Evolutionary conservation across 2,888 invertebrate genomes (phyloP).

Genomic region (Trichopoda pennipes): DNA sequence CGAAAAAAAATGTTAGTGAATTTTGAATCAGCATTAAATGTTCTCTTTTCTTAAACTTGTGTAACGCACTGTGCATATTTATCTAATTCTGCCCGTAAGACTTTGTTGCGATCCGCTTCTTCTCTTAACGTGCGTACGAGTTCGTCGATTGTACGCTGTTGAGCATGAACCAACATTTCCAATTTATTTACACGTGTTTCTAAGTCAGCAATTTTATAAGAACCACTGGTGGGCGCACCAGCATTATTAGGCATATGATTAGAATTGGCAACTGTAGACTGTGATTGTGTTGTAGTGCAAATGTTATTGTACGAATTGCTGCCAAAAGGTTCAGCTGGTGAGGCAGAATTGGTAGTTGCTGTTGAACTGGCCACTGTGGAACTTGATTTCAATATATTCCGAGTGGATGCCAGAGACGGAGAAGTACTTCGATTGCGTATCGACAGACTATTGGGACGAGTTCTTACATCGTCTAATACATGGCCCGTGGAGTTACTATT

Average conservation of each 20-base stretch:
- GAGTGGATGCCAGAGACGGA: constrained; percentile 73
- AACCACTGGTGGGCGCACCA: constrained; percentile 30
- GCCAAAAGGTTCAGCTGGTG: constrained; percentile 66
- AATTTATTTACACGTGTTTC: constrained; percentile 79
- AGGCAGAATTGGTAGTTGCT: constrained; percentile 68
- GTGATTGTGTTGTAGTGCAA: constrained; percentile 23
- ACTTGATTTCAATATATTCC: constrained; percentile 64
- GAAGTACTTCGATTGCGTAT: constrained; percentile 79
- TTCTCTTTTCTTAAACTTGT: constrained; percentile 83
- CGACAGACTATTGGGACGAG: constrained; percentile 77
- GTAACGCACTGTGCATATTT: constrained; percentile 87
- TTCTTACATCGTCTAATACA: constrained; percentile 74
- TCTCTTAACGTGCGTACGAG: constrained; percentile 83
- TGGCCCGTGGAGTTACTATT: constrained; percentile 30
- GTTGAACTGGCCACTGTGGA: constrained; percentile 45
- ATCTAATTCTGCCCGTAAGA: constrained; percentile 85
- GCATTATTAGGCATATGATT: constrained; percentile 55
- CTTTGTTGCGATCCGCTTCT: constrained; percentile 85
- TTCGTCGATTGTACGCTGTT: constrained; percentile 85
- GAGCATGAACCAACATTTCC: constrained; percentile 77
- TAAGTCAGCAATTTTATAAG: constrained; percentile 75
- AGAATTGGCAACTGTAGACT: constrained; percentile 59
- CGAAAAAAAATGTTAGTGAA: too few species aligned
- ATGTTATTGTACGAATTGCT: constrained; percentile 40
- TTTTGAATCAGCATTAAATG: not conserved